A percentile compares a stretch with the other conserved stretches of the same genome.
phyloP scores from a whole-genome alignment of 2,797 vertebrate species.

The Sebastes aleutianus region DNA sequence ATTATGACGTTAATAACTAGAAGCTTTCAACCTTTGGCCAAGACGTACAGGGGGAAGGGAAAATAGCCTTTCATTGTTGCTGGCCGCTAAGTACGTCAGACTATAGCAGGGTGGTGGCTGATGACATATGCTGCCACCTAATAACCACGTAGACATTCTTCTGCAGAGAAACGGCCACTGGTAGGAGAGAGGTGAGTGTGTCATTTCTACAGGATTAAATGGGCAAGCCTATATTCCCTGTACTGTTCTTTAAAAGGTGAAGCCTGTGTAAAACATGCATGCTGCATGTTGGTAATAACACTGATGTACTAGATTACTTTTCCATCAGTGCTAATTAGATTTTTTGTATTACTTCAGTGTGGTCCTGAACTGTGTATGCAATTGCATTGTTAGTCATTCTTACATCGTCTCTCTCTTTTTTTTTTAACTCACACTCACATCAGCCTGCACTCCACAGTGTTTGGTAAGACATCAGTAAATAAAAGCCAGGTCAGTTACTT shows the following conservation, averaged over 20 bases:
- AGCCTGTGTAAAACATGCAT: background rate
- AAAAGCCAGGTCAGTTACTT: conserved; percentile 5
- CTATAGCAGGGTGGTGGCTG: background rate
- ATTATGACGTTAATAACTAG: too few relatives aligned
- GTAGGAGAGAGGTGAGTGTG: background rate
- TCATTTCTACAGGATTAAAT: conserved; percentile 7
- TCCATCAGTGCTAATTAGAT: background rate
- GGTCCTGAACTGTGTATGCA: background rate
- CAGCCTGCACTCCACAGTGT: background rate
- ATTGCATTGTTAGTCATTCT: background rate
- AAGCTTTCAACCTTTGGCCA: background rate
- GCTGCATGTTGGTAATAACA: background rate
- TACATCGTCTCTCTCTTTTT: background rate
- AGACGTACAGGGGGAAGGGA: background rate
- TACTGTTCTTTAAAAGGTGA: background rate
- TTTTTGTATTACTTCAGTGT: background rate
- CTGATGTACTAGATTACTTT: background rate
- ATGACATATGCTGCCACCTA: conserved; percentile 18
- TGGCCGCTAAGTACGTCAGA: background rate
- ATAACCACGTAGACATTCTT: conserved; percentile 5
- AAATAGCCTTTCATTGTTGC: background rate
- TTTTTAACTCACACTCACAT: background rate
- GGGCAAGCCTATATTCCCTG: background rate
- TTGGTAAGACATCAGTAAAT: background rate
- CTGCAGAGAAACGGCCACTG: background rate